Percentiles rank a stretch among this genome's conserved stretches.
phyloP scores from a whole-genome alignment of 2,113 vertebrate species.

The Anhinga rufa region DNA sequence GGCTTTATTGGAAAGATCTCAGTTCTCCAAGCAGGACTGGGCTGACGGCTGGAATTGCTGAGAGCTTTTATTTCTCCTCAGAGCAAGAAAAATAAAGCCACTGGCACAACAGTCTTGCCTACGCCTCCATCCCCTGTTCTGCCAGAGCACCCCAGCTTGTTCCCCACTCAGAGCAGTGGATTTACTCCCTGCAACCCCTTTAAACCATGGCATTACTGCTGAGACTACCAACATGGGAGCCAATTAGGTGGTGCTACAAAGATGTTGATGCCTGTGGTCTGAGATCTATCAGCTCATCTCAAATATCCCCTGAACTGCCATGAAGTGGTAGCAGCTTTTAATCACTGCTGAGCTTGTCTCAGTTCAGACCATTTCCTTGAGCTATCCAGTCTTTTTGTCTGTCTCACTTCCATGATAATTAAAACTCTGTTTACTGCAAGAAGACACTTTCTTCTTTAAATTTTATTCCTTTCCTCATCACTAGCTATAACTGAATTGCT shows the following conservation, averaged over 20 bases:
- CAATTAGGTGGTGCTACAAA: constrained; percentile 55
- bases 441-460: not conserved
- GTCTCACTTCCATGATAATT: not conserved
- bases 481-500: not conserved
- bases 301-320: constrained; percentile 40
- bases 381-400: not conserved
- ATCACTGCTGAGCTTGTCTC: constrained; percentile 17
- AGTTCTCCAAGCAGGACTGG: not conserved
- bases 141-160: not conserved
- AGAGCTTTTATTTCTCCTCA: constrained; percentile 11
- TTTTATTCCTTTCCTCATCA: not conserved
- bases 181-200: not conserved
- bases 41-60: not conserved
- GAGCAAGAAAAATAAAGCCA: constrained; percentile 20
- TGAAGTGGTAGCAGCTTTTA: constrained; percentile 38
- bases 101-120: not conserved
- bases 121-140: not conserved
- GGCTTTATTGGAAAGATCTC: constrained; percentile 42
- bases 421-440: constrained; percentile 3
- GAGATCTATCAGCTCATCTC: constrained; percentile 6
- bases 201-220: not conserved
- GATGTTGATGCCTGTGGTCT: constrained; percentile 24
- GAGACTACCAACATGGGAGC: constrained; percentile 53
- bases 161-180: not conserved
- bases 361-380: not conserved